Percentiles rank a stretch among this genome's conserved stretches.
phyloP scores from a whole-genome alignment of 92 coral and sea anemone genomes.

The Epizoanthus stellaris region DNA sequence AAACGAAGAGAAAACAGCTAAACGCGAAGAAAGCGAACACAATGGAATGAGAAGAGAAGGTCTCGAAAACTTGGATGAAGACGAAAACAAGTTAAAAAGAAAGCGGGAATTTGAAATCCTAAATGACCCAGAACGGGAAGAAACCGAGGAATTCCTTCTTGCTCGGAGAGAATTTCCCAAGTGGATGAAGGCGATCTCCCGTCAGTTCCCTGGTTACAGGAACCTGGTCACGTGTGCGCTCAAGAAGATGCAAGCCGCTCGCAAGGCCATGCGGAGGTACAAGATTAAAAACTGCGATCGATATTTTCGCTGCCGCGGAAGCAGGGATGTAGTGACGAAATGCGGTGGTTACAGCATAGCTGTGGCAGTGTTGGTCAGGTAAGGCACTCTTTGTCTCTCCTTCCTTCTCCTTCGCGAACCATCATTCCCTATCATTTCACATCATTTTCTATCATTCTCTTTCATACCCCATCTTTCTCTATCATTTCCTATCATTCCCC shows the following conservation, averaged over 20 bases:
- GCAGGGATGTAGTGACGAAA: constrained; percentile 38
- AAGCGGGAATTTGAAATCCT: background rate
- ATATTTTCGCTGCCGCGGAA: constrained; percentile 61
- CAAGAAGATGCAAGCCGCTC: constrained; percentile 42
- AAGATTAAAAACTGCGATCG: constrained; percentile 48
- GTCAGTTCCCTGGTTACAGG: constrained; percentile 4
- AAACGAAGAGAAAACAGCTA: background rate
- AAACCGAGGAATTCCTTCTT: background rate
- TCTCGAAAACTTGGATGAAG: background rate
- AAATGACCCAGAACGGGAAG: background rate
- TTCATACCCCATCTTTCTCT: no score
- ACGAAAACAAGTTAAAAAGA: background rate
- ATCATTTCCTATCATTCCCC: no score
- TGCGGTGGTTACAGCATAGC: constrained; percentile 55
- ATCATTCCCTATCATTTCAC: background rate
- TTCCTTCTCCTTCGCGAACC: background rate
- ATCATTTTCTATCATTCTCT: no score
- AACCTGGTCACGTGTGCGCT: constrained; percentile 38
- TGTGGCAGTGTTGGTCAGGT: constrained; percentile 54
- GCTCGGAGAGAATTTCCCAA: background rate
- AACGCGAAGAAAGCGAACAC: background rate
- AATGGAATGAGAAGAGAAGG: background rate
- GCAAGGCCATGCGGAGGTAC: constrained; percentile 31
- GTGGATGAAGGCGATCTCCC: constrained; percentile 30
- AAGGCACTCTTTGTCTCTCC: background rate